Evolutionary conservation across 1,140 invertebrate species (phyloP), one percentile per base, ranked within the genome.

Genomic region (Oryzaephilus surinamensis): DNA sequence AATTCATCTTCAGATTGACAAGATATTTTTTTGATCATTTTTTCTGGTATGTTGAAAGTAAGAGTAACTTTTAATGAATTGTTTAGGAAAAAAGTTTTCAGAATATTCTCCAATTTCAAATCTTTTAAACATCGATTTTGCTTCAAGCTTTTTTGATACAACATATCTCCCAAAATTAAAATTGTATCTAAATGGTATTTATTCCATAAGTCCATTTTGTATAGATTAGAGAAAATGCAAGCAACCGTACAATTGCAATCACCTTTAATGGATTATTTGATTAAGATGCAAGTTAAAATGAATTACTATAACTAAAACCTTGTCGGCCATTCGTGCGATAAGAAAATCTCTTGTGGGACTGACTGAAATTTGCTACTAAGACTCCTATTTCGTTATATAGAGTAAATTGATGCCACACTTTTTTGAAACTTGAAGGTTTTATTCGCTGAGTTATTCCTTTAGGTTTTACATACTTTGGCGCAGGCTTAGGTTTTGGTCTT

Each of bases 221-320:
- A 48, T 3, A 58, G 21, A 8, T 50, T 41, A 0, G 58, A 43
- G 31, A 52, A 53, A 4, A 50, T 36, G 13, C 51, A 49, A 5
- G 52, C 51, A 11, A 58, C 48, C 2, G 54, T 49, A 24, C 54
- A 60, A 35, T 51, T 52, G 14, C 51, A 47, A 14, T 54, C 19
- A 19, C 51, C 48, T 53, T 14, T 10, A 41, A 43, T 4, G 18
- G 13, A 34, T 6, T 4, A 13, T 21, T 24, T 19, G 14, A 10
- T 8, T 34, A 34, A 10, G 18, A 7, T 32, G 7, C 21, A 24
- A 14, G 10, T 17, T 14, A 32, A 17, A 16, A 53, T 58, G 57
- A 15, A 40, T 40, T 26, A 56, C 57, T 36, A 52, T 58, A 16
- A 47, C 50, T 31, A 46, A 52, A 23, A 46, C 32, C 16, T 8